Base-by-base conservation (phyloP, 2,797 vertebrate species). In the Typhlichthys eigenmanni region DNA sequence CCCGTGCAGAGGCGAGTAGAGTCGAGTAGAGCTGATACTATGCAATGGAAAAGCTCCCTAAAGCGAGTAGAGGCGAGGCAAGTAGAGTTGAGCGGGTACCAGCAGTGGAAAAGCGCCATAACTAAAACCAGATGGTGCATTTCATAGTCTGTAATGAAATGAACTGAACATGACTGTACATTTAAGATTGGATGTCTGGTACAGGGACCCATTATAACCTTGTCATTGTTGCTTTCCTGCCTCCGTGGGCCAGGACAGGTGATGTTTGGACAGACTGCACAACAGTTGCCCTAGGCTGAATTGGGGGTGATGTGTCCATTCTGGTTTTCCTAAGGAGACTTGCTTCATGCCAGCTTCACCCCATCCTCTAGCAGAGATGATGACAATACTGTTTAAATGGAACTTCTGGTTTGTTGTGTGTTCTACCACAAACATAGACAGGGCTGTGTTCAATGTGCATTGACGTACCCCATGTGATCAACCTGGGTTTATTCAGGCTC, bases 61-160 rank as follows among this genome's bases (percentile, higher is more conserved):
- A 17, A 17, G 16, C 16, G 16, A 17, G 16, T 17, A 17, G 16
- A 17, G 16, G 16, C 1, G 16, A 17, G 16, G 16, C 16, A 1
- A 17, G 16, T 17, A 17, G 16, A 17, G 16, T 17, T 17, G 16
- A 17, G 16, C 16, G 16, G 16, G 16, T 17, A 17, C 16, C 16
- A 17, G 16, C 16, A 17, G 16, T 17, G 16, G 16, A 17, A 17
- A 17, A 17, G 16, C 16, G 16, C 16, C 16, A 17, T 63, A 47
- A 54, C 43, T 64, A 45, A 66, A 45, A 73, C n/a, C 10, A 62
- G 54, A 63, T 65, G 0, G 53, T 46, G 13, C 45, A 59, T 75
- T 81, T 77, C 32, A 63, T 78, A 74, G 79, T 68, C 53, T 62
- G 52, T 87, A 81, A 71, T 45, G 59, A 58, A 76, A 77, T 67